Evolutionary conservation across 2,113 vertebrate species (phyloP), one percentile per base, ranked within the genome.

Genomic region (Barbus barbus): DNA sequence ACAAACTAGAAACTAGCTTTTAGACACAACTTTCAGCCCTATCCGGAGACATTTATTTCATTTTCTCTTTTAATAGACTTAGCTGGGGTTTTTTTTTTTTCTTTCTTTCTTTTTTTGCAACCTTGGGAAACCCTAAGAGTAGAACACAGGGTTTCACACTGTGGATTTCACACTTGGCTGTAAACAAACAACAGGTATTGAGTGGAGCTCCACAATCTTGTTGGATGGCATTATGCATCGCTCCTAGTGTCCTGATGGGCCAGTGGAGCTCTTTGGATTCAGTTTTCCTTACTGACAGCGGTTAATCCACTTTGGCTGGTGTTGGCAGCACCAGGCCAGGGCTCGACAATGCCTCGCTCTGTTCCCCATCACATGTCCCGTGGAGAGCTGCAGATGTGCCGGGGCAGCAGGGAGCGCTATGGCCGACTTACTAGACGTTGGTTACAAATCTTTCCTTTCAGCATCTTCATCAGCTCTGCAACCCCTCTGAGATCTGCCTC

Each of bases 321-420:
- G 85, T 86, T 91, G 89, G 91, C 90, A 91, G 86, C 80, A 84
- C 88, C 83, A 13, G 88, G 85, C 88, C 83, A 87, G 80, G 81
- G 26, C 60, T 89, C 86, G 89, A 94, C 93, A 95, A 93, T 93
- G 92, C 89, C 86, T 83, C 85, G 84, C 88, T 91, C 92, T 94
- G 93, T 94, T 90, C 87, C 58, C 87, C 82, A 41, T 90, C 90
- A 85, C 83, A 87, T 89, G 83, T 86, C 89, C 87, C 83, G 89
- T 92, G 92, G 92, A 91, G 90, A 90, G 85, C 93, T 87, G 87
- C 91, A 93, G 92, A 93, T 92, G 93, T 92, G 89, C 69, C 58
- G 76, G 18, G 48, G 71, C 80, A 82, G 86, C 13, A 67, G 61
- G 83, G 67, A 79, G 65, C 26, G 31, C 73, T 33, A 78, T 58